phyloP scores from a whole-genome alignment of 1,140 invertebrate species.

The honey bee (Apis mellifera) region DNA sequence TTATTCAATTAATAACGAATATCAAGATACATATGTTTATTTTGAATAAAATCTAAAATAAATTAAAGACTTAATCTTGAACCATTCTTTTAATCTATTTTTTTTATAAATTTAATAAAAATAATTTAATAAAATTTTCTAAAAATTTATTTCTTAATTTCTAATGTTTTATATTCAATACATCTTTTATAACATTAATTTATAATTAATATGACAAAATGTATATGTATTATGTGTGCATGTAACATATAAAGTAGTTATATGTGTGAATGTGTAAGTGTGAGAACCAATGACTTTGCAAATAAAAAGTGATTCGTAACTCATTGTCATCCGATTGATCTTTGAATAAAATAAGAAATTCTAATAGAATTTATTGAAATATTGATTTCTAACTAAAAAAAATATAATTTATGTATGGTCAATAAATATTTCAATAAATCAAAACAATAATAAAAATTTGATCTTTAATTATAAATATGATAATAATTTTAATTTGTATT shows the following conservation, averaged over 20 bases:
- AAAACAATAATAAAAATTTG: not conserved
- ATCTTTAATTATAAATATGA: not conserved
- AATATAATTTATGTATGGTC: not conserved
- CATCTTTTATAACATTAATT: not conserved
- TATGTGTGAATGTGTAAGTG: not conserved
- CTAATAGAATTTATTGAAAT: not conserved
- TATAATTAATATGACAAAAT: too few species aligned
- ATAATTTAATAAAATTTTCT: not conserved
- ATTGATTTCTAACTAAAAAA: not conserved
- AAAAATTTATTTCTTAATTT: not conserved
- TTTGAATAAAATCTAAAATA: too few species aligned
- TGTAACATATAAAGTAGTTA: not conserved
- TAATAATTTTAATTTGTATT: not conserved
- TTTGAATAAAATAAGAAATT: not conserved
- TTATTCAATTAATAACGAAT: not conserved
- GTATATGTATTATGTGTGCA: not conserved
- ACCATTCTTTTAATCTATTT: not conserved
- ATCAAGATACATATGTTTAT: too few species aligned
- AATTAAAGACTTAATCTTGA: not conserved
- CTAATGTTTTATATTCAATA: too few species aligned
- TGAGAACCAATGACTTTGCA: constrained; percentile 29
- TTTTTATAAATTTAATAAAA: not conserved
- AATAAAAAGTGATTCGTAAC: constrained; percentile 5
- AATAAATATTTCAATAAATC: not conserved
- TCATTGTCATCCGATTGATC: not conserved